phyloP scores from a whole-genome alignment of 2,888 invertebrate genomes.

The Paralinhomoeus sp. region DNA sequence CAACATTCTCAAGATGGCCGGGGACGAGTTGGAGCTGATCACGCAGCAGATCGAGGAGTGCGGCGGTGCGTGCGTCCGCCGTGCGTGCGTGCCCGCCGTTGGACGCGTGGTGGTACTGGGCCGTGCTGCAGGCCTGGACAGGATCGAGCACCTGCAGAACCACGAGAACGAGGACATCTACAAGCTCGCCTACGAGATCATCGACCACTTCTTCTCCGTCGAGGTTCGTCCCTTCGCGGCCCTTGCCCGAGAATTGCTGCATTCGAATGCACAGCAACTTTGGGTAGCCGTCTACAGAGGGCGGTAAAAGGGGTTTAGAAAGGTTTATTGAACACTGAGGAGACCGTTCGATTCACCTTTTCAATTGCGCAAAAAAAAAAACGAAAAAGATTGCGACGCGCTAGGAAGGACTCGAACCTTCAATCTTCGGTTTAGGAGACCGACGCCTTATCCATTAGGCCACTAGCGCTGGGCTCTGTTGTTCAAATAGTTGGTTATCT shows the following conservation, averaged over 20 bases:
- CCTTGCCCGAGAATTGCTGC: no score
- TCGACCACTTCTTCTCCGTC: constrained; percentile 83
- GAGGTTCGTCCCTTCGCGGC: constrained; percentile 7
- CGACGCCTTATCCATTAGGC: constrained; percentile 24
- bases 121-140: constrained; percentile 46
- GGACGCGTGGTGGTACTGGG: not conserved
- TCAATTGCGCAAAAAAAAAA: no score
- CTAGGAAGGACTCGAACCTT: constrained; percentile 18
- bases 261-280: not conserved
- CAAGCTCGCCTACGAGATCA: constrained; percentile 92
- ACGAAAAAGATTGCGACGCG: no score
- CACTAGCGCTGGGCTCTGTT: no score
- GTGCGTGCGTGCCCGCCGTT: not conserved
- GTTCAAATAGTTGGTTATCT: no score
- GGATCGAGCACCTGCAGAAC: constrained; percentile 81
- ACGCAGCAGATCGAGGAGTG: constrained; percentile 74
- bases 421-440: constrained; percentile 23
- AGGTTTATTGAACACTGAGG: no score
- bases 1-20: constrained; percentile 94
- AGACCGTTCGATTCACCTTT: no score
- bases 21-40: constrained; percentile 44
- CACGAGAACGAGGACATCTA: constrained; percentile 98
- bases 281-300: no score
- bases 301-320: no score
- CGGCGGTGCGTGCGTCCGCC: constrained; percentile 38